A percentile compares a stretch with the other conserved stretches of the same genome.
These are phyloP conservation scores for Promerops cafer DNA, from an alignment of 2,113 vertebrate genomes.

Conservation along the genomic window DNA sequence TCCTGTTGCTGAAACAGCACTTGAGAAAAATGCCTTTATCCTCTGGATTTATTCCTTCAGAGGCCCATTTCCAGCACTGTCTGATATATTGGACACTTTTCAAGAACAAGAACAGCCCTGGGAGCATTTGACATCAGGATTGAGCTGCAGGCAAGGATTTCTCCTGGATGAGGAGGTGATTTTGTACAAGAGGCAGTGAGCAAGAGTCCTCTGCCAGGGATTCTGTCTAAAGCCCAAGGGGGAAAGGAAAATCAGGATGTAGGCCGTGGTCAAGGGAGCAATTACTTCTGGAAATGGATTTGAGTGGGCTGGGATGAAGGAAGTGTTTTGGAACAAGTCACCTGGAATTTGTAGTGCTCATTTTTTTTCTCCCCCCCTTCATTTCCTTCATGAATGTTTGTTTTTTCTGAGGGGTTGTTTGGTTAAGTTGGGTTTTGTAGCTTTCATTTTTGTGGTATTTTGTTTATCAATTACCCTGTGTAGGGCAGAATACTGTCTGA, in stretches of 20 bases:
- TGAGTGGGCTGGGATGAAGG: slow-evolving; percentile 12
- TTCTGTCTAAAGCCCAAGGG: background rate
- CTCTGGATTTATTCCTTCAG: background rate
- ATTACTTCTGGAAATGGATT: slow-evolving; percentile 34
- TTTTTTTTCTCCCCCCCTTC: background rate
- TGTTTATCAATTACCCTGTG: background rate
- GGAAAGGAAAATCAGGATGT: slow-evolving; percentile 25
- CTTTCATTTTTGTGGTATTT: background rate
- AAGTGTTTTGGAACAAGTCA: slow-evolving; percentile 26
- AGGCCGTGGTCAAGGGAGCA: background rate
- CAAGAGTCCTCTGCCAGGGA: background rate
- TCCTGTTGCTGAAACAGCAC: background rate
- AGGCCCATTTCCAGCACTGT: background rate
- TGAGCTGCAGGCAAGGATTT: slow-evolving; percentile 1
- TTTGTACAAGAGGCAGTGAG: slow-evolving; percentile 12
- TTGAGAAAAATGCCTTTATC: background rate
- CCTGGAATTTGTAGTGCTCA: background rate
- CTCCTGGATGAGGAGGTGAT: slow-evolving; percentile 22
- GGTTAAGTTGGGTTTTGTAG: background rate
- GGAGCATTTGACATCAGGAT: background rate
- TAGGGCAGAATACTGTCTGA: background rate
- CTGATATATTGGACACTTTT: background rate
- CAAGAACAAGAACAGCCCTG: background rate
- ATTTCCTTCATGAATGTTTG: background rate
- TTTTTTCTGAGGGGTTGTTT: background rate